Conservation (phyloP, 2,888 invertebrate genomes). For the Tanaodytes sp. region DNA sequence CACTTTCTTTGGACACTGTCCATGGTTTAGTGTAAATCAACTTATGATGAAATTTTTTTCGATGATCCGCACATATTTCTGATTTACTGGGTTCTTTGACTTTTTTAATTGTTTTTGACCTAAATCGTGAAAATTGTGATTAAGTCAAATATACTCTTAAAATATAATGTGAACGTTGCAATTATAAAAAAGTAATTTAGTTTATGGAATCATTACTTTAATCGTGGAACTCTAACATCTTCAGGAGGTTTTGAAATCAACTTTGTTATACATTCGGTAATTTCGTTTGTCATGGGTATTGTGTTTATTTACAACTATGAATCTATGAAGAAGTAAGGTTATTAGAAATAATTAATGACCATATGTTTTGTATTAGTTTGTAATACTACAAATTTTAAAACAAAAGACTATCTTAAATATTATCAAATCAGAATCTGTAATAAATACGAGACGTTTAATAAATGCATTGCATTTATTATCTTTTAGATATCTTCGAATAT, state of each 20-base stretch:
- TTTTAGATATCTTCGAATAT: too few species aligned
- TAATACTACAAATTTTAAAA: too few species aligned
- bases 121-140: conserved; percentile 16
- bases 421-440: too few species aligned
- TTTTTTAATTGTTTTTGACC: conserved; percentile 5
- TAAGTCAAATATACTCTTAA: not conserved
- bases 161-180: too few species aligned
- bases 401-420: too few species aligned
- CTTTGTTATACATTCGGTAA: conserved; percentile 18
- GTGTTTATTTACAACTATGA: not conserved
- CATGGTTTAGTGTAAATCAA: conserved; percentile 38
- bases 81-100: conserved; percentile 3
- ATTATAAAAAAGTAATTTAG: not conserved
- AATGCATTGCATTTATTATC: too few species aligned
- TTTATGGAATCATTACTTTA: not conserved
- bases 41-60: conserved; percentile 26
- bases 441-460: too few species aligned
- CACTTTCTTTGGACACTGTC: conserved; percentile 19
- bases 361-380: too few species aligned
- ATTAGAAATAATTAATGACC: too few species aligned
- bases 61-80: conserved; percentile 27
- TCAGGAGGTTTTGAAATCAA: conserved; percentile 22
- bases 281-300: conserved; percentile 14
- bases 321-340: too few species aligned
- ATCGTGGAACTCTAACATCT: conserved; percentile 9